Conservation (phyloP, 2,888 invertebrate species). For the Andrena hattorfiana region DNA sequence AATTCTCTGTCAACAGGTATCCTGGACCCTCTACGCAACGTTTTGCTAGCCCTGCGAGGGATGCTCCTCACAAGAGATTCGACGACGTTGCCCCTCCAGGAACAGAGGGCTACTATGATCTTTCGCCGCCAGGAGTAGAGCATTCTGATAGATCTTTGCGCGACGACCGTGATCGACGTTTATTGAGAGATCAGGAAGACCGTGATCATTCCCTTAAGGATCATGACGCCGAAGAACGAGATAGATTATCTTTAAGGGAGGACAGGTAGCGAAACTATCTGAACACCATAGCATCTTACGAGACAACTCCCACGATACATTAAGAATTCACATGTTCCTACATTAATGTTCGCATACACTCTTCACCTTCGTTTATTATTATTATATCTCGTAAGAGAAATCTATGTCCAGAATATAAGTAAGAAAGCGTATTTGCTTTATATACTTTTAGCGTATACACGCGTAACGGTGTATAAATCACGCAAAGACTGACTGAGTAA, state of each 20-base stretch:
- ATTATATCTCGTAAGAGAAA: too few species aligned
- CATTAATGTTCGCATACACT: too few species aligned
- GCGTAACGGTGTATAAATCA: background rate
- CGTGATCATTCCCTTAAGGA: slow-evolving; percentile 79
- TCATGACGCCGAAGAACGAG: slow-evolving; percentile 79
- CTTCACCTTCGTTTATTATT: too few species aligned
- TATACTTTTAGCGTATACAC: too few species aligned
- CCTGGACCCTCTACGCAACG: slow-evolving; percentile 78
- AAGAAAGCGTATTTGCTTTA: too few species aligned
- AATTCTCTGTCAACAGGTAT: slow-evolving; percentile 81
- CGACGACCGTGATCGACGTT: slow-evolving; percentile 78
- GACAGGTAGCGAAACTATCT: slow-evolving; percentile 74
- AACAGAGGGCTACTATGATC: slow-evolving; percentile 85
- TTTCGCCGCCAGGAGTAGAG: slow-evolving; percentile 83
- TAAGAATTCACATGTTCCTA: too few species aligned
- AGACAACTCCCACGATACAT: too few species aligned
- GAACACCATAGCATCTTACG: background rate
- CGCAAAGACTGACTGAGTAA: background rate
- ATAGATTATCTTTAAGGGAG: slow-evolving; percentile 76
- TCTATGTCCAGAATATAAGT: too few species aligned
- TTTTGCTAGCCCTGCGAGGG: slow-evolving; percentile 76
- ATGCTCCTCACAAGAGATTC: slow-evolving; percentile 80
- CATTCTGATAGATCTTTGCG: slow-evolving; percentile 78
- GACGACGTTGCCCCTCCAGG: slow-evolving; percentile 84
- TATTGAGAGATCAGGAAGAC: slow-evolving; percentile 77